Evolutionary conservation across 1,140 invertebrate species (phyloP), one percentile per base, ranked within the genome.

Genomic region (Thaumatotibia leucotreta): DNA sequence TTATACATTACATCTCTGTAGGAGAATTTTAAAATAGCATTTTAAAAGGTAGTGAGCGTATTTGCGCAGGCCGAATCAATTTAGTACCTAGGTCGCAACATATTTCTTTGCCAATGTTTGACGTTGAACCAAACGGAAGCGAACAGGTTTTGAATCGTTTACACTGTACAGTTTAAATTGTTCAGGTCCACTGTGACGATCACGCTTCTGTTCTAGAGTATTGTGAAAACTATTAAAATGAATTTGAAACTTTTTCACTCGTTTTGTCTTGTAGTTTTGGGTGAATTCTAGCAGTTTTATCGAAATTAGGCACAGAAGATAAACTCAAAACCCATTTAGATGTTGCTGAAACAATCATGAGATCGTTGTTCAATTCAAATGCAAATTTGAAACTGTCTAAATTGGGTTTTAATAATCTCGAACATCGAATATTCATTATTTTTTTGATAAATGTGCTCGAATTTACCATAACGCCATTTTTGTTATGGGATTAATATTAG

Each of bases 151-250:
- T 62, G 32, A 35, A 11, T 62, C 61, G 61, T 62, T 62, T 58
- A 58, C 39, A 45, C 24, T 58, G 52, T 58, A 58, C 52, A 58
- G 52, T 58, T 29, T 58, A 17, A 58, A 58, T 58, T 58, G 52
- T 58, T 58, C 52, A 58, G 50, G 23, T 58, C 52, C 14, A 45
- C 32, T 31, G 52, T 58, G 24, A 58, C 52, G 24, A 29, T 39
- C 52, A 58, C 52, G 52, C 52, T 58, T 58, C 14, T 58, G 52
- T 58, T 58, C 52, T 83, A 82, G 82, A 88, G 73, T 85, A 85
- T 84, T 85, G 83, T 88, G 85, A 75, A 84, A 73, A 82, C 39
- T 82, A 89, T 89, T 89, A 89, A 89, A 89, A 87, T 86, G 83
- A 85, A 88, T 89, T 89, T 86, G 80, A 87, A 88, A 87, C 79